These are phyloP conservation scores for Diadophis punctatus DNA, from an alignment of 2,113 vertebrate species.

Conservation along the genomic window DNA sequence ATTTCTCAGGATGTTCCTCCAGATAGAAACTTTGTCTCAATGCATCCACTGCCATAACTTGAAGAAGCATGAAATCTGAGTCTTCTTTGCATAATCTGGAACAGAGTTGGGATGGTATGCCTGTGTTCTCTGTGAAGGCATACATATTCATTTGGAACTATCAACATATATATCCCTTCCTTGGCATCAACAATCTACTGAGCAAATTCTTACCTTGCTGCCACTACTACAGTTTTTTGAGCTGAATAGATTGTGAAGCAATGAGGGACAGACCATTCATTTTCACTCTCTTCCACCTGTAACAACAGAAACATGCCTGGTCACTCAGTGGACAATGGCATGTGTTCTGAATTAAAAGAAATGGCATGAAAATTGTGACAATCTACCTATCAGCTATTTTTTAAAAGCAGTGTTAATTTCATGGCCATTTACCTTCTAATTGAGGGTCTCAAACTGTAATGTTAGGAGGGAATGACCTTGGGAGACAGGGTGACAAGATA, in stretches of 20 bases:
- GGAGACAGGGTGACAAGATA: not conserved
- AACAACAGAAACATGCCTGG: slow-evolving; percentile 17
- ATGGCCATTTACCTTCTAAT: slow-evolving; percentile 35
- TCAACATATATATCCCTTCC: not conserved
- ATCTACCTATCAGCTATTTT: slow-evolving; percentile 11
- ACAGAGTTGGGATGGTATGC: not conserved
- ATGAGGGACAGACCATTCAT: slow-evolving; percentile 84
- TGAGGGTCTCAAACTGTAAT: not conserved
- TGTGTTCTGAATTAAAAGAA: not conserved
- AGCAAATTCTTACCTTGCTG: slow-evolving; percentile 78
- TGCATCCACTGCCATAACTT: not conserved
- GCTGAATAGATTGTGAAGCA: slow-evolving; percentile 95
- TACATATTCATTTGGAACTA: not conserved
- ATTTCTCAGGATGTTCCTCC: not conserved
- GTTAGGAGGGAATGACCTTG: not conserved
- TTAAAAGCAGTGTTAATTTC: not conserved
- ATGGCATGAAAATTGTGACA: not conserved
- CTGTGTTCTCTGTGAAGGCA: not conserved
- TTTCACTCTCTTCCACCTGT: slow-evolving; percentile 90
- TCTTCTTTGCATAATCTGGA: not conserved
- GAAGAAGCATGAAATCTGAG: not conserved
- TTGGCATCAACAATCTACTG: not conserved
- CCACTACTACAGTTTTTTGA: slow-evolving; percentile 90
- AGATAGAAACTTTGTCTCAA: not conserved
- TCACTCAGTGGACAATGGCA: slow-evolving; percentile 70